Percentiles rank a stretch among this genome's conserved stretches.
Evolutionary conservation across 2,888 invertebrate genomes (phyloP).

Genomic region (Temnothorax rugatulus): DNA sequence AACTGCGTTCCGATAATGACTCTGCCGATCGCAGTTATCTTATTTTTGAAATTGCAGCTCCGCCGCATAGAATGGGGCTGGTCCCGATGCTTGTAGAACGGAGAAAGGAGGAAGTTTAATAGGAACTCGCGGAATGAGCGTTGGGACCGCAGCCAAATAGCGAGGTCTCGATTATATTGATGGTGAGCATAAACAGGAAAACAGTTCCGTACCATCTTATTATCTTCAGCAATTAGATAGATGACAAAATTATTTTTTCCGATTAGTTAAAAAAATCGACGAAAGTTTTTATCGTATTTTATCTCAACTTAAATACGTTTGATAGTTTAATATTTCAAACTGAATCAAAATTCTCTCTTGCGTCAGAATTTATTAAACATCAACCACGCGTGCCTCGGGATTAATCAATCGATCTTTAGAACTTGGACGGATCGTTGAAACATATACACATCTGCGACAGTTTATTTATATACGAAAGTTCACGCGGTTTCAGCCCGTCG

Average conservation of each 20-base stretch:
- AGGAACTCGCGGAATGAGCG: slow-evolving; percentile 17
- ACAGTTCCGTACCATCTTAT: slow-evolving; percentile 11
- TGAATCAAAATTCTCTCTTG: background rate
- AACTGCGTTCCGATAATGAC: slow-evolving; percentile 68
- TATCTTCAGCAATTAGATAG: background rate
- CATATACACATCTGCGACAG: background rate
- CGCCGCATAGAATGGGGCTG: background rate
- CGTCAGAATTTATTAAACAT: background rate
- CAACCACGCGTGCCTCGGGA: background rate
- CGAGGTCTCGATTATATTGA: slow-evolving; percentile 17
- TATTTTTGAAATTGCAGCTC: slow-evolving; percentile 37
- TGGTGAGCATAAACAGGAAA: slow-evolving; percentile 1
- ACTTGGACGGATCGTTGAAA: background rate
- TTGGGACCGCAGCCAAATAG: background rate
- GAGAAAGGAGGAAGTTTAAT: slow-evolving; percentile 45
- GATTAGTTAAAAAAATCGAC: background rate
- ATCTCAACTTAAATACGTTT: background rate
- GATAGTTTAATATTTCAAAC: background rate
- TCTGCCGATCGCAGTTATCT: slow-evolving; percentile 44
- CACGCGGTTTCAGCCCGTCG: background rate
- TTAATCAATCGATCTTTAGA: slow-evolving; percentile 6
- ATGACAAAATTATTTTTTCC: background rate
- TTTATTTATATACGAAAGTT: slow-evolving; percentile 31
- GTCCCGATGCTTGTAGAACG: slow-evolving; percentile 18
- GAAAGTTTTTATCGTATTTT: background rate